phyloP scores from a whole-genome alignment of 2,797 vertebrate species.

The Limnodromus scolopaceus region DNA sequence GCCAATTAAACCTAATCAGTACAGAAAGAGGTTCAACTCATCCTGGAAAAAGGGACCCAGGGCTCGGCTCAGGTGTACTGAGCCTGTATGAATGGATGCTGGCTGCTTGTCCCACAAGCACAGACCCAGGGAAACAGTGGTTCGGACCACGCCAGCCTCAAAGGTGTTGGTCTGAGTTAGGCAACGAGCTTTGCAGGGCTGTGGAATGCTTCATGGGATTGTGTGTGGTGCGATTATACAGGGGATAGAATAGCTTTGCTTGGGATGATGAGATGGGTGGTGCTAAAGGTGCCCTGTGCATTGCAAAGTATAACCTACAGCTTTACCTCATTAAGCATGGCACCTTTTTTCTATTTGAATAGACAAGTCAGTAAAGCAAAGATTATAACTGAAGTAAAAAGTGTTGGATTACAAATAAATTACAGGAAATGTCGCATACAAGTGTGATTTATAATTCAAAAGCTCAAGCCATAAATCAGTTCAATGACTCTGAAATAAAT shows the following conservation, averaged over 20 bases:
- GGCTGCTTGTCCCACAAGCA: not conserved
- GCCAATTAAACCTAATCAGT: not conserved
- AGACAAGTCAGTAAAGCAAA: not conserved
- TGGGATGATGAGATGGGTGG: not conserved
- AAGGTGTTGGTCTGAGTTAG: not conserved
- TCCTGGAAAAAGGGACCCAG: not conserved
- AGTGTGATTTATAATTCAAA: not conserved
- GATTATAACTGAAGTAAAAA: not conserved
- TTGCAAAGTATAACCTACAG: fast-evolving
- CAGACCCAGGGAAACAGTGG: not conserved
- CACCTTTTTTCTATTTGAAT: not conserved
- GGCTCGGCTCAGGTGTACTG: not conserved
- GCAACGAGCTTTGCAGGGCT: not conserved
- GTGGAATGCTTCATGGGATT: not conserved
- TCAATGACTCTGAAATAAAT: not conserved
- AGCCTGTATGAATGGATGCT: not conserved
- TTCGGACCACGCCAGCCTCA: not conserved
- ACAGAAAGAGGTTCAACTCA: not conserved
- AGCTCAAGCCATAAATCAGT: slow-evolving; percentile 11
- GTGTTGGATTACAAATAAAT: not conserved
- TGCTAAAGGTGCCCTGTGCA: not conserved
- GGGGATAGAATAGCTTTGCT: not conserved
- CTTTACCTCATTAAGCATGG: not conserved
- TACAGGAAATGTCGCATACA: not conserved
- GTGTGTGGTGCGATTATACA: not conserved